A percentile compares a stretch with the other conserved stretches of the same genome.
Evolutionary conservation across 2,113 vertebrate species (phyloP).

Genomic region (Haliaeetus leucogaster): DNA sequence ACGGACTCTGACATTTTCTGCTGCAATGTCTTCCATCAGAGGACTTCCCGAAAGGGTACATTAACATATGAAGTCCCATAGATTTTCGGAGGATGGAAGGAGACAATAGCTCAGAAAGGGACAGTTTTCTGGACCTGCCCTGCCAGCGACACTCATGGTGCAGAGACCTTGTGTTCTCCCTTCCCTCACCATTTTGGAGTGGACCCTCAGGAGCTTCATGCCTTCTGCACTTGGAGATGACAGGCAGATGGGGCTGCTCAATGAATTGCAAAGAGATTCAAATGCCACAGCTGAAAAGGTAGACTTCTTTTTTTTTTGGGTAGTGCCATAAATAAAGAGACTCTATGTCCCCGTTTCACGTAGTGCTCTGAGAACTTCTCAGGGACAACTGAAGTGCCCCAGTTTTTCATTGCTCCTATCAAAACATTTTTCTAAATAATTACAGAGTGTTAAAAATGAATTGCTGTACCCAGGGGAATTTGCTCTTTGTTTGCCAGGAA

Average conservation of each 20-base stretch:
- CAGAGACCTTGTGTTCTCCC: not conserved
- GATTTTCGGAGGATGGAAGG: not conserved
- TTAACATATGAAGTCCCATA: conserved; percentile 21
- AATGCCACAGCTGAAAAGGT: not conserved
- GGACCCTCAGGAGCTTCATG: not conserved
- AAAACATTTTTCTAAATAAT: conserved; percentile 64
- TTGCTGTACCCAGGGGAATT: conserved; percentile 48
- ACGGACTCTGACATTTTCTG: conserved; percentile 19
- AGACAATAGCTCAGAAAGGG: not conserved
- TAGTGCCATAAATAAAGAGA: not conserved
- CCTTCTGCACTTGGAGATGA: not conserved
- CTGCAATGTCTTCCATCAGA: not conserved
- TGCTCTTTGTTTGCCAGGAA: conserved; percentile 60
- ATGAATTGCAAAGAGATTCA: not conserved
- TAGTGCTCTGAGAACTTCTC: not conserved
- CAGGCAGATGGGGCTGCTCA: not conserved
- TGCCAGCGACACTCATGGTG: rapidly evolving
- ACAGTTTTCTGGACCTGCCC: not conserved
- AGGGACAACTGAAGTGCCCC: conserved; percentile 49
- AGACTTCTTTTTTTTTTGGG: not conserved
- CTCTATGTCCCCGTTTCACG: not conserved
- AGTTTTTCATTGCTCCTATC: conserved; percentile 40
- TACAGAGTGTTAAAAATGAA: conserved; percentile 59
- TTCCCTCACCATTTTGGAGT: not conserved
- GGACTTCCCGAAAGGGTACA: conserved; percentile 15